Evolutionary conservation across 2,888 invertebrate species (phyloP).

Genomic region (Torymus tubicola): DNA sequence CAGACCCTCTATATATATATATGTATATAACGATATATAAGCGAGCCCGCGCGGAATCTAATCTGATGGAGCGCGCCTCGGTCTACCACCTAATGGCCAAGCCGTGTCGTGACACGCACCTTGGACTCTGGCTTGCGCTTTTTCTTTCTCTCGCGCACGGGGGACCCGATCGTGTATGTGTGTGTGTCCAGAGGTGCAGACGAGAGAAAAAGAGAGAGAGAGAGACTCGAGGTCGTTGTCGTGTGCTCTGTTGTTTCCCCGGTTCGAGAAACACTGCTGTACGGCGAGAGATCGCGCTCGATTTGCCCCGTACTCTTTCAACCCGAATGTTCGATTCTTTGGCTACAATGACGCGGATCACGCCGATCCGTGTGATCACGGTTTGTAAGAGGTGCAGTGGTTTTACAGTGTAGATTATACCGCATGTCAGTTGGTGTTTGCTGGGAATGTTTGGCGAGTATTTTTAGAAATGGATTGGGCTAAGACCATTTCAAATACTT

Average conservation of each 20-base stretch:
- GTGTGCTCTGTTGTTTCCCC: constrained; percentile 67
- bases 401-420: no score
- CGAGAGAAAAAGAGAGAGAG: constrained; percentile 1
- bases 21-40: constrained; percentile 26
- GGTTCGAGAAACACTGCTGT: constrained; percentile 33
- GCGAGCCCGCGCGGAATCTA: constrained; percentile 71
- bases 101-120: constrained; percentile 76
- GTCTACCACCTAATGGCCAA: constrained; percentile 76
- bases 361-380: constrained; percentile 4
- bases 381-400: no score
- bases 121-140: constrained; percentile 61
- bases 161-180: not conserved
- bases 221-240: not conserved
- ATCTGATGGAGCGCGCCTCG: constrained; percentile 74
- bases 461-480: no score
- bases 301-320: constrained; percentile 22
- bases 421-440: no score
- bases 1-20: not conserved
- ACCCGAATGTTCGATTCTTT: not conserved
- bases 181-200: not conserved
- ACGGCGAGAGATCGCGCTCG: constrained; percentile 35
- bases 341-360: constrained; percentile 8
- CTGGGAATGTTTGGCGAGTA: no score
- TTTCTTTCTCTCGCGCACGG: constrained; percentile 20
- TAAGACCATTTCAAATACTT: no score